Base-by-base conservation (phyloP, 2,113 vertebrate species). In the Syrmaticus mikado region DNA sequence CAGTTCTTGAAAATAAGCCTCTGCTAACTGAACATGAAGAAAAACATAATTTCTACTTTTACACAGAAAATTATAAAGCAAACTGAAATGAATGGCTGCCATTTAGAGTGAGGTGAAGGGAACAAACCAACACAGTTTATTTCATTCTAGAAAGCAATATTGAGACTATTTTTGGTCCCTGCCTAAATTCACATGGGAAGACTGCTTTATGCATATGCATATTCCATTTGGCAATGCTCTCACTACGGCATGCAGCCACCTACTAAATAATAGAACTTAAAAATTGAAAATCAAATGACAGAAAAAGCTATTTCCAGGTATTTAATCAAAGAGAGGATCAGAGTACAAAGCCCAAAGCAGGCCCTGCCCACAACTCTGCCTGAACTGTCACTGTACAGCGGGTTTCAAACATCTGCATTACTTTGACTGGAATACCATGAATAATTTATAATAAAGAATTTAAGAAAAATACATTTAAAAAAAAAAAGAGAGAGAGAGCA, bases 401-500 rank as follows among this genome's bases (percentile, higher is more conserved):
- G 89, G 93, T 97, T 97, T 97, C 93, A 97, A 96, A 97, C 96
- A 97, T 97, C 97, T 98, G 97, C 96, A 97, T 97, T 96, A 94
- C 96, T 98, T 97, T 96, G 95, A 97, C 97, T 92, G 95, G 97
- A 95, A 89, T 86, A 91, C 93, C 94, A 94, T 96, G 94, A 96
- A 94, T 95, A 95, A 97, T 97, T 97, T 95, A 92, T 94, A 94
- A 76, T 45, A 93, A 90, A 90, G 86, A 92, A 86, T 93, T 95
- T 94, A 96, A 95, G 91, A 94, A 97, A 96, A 95, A 95, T 66
- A 86, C 61, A 62, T 84, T 52, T 10, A 0, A 50, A 64, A 93
- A 62, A 92, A 90, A 95, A 48, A 57, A 30, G 3, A 48, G 5
- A 48, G 38, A 50, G 6, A 48, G 46, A 12, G 48, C 52, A 53